Percentiles rank a stretch among this genome's conserved stretches.
These are phyloP conservation scores for Hypena proboscidalis DNA, from an alignment of 2,888 invertebrate genomes.

Conservation along the genomic window DNA sequence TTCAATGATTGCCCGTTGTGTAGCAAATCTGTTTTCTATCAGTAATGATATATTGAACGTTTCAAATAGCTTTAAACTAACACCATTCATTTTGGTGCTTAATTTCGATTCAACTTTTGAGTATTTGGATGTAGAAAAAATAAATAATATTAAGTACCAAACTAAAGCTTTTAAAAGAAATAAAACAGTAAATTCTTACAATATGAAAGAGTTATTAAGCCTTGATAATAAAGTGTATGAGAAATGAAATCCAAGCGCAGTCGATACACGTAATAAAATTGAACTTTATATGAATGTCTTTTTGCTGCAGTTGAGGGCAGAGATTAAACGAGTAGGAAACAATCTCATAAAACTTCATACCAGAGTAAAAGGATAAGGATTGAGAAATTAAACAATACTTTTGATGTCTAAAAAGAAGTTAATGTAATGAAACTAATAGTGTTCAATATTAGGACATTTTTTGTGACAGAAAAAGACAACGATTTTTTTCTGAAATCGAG, in stretches of 20 bases:
- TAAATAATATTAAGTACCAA: neutral
- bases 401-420: too few species aligned
- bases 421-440: too few species aligned
- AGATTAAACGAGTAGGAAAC: constrained; percentile 5
- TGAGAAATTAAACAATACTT: neutral
- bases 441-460: too few species aligned
- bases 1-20: constrained; percentile 13
- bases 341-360: neutral
- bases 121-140: neutral
- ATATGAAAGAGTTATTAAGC: constrained; percentile 8
- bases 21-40: constrained; percentile 17
- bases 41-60: constrained; percentile 23
- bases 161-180: neutral
- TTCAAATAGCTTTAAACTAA: too few species aligned
- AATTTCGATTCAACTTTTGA: too few species aligned
- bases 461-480: too few species aligned
- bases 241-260: constrained; percentile 12
- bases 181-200: neutral
- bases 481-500: too few species aligned
- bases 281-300: constrained; percentile 16
- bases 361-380: neutral
- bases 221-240: constrained; percentile 26
- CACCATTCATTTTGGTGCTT: too few species aligned
- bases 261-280: constrained; percentile 18
- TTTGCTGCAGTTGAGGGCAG: neutral